Conservation (phyloP, 2,888 invertebrate species). For the Hartigia nigra region DNA sequence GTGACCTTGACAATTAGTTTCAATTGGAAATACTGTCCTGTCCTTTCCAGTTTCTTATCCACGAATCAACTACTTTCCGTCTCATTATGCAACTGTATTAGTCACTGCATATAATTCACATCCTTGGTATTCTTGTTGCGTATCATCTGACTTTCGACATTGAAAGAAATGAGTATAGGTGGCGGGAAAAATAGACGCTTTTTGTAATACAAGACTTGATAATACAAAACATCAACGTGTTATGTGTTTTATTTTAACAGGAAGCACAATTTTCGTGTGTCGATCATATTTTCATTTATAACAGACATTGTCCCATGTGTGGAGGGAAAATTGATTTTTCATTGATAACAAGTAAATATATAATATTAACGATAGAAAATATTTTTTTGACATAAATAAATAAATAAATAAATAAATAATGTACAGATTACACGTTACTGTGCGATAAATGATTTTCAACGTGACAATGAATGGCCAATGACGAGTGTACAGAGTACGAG, state of each 20-base stretch:
- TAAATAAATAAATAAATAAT: slow-evolving; percentile 4
- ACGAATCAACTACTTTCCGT: not conserved
- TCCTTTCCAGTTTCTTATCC: not conserved
- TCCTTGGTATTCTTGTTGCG: not conserved
- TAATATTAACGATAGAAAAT: not conserved
- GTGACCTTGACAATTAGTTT: not conserved
- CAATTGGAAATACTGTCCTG: not conserved
- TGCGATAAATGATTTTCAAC: not conserved
- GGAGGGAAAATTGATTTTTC: not conserved
- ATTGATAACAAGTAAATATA: too few species aligned
- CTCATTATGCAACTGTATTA: not conserved
- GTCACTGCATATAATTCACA: not conserved
- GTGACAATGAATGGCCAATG: not conserved
- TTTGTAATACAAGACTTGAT: not conserved
- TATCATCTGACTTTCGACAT: not conserved
- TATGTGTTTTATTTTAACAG: not conserved
- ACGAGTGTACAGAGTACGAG: not conserved
- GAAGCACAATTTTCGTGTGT: not conserved
- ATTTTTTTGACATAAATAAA: not conserved
- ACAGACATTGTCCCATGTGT: not conserved
- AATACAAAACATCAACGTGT: not conserved
- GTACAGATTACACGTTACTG: not conserved
- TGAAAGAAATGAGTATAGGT: not conserved
- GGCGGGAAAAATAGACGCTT: not conserved
- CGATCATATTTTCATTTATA: not conserved